Percentiles rank a stretch among this genome's conserved stretches.
phyloP scores from a whole-genome alignment of 2,888 invertebrate species.

The Tenthredo amoena region DNA sequence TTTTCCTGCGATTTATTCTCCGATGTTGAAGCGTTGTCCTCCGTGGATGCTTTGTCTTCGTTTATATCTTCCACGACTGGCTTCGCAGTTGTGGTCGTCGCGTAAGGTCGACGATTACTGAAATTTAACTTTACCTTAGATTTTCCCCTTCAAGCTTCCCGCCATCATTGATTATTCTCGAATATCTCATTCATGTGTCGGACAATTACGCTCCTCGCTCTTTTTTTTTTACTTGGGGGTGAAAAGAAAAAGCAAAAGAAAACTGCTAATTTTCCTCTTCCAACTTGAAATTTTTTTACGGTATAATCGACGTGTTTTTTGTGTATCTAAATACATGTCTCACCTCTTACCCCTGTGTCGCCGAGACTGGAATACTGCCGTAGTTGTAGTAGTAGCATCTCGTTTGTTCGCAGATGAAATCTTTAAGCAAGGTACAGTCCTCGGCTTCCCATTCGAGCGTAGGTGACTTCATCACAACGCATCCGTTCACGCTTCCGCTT shows the following conservation, averaged over 20 bases:
- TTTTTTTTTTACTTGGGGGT: neutral
- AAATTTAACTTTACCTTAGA: slow-evolving; percentile 49
- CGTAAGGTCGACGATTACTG: slow-evolving; percentile 74
- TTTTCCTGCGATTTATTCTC: slow-evolving; percentile 57
- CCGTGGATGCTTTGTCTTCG: slow-evolving; percentile 50
- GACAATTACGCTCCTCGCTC: neutral
- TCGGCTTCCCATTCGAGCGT: slow-evolving; percentile 90
- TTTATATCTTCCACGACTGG: slow-evolving; percentile 61
- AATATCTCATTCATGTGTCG: neutral
- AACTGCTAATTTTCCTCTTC: neutral
- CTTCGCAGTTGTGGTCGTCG: slow-evolving; percentile 72
- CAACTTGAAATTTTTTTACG: neutral
- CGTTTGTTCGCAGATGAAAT: slow-evolving; percentile 94
- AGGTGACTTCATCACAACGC: slow-evolving; percentile 89
- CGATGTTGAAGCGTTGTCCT: slow-evolving; percentile 54
- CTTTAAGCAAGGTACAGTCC: slow-evolving; percentile 90
- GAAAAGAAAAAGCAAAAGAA: no score
- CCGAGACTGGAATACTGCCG: slow-evolving; percentile 93
- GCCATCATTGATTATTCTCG: neutral
- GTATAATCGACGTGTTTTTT: neutral
- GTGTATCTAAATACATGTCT: slow-evolving; percentile 76
- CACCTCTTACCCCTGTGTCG: slow-evolving; percentile 96
- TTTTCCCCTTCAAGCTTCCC: neutral
- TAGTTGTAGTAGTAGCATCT: slow-evolving; percentile 95
- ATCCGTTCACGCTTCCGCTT: slow-evolving; percentile 85